phyloP scores from a whole-genome alignment of 2,888 invertebrate genomes.

The Maniola hyperantus region DNA sequence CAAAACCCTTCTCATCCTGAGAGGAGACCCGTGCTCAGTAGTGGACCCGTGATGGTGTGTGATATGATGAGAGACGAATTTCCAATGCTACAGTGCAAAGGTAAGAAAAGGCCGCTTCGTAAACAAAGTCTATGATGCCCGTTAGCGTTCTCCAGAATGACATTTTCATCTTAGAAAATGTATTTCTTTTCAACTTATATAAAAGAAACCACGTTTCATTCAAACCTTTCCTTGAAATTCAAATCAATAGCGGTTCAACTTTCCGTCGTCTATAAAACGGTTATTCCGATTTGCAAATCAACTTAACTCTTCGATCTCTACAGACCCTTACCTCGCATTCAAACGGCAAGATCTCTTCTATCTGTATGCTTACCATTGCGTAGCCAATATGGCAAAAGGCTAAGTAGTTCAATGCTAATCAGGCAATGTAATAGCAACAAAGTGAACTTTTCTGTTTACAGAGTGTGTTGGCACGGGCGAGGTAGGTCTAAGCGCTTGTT shows the following conservation, averaged over 20 bases:
- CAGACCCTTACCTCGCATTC: neutral
- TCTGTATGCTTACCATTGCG: neutral
- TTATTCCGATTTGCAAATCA: conserved; percentile 23
- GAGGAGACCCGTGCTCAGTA: too few species aligned
- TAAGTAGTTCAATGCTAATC: neutral
- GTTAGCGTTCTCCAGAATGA: too few species aligned
- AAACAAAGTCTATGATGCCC: too few species aligned
- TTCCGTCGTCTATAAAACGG: conserved; percentile 17
- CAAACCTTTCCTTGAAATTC: neutral
- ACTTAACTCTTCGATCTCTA: conserved; percentile 22
- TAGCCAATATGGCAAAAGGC: too few species aligned
- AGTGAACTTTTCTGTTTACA: neutral
- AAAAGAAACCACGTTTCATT: neutral
- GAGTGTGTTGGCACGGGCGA: neutral
- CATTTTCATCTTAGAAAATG: too few species aligned
- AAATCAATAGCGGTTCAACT: conserved; percentile 19
- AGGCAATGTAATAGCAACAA: neutral
- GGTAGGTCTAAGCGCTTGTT: neutral
- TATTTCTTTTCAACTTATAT: neutral
- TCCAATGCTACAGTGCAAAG: too few species aligned
- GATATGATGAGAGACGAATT: too few species aligned
- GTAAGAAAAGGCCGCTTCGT: too few species aligned
- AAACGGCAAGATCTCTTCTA: neutral
- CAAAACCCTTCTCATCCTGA: too few species aligned
- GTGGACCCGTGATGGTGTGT: too few species aligned